Conservation (phyloP, 2,797 vertebrate species). For the Sebastes glaucus region DNA sequence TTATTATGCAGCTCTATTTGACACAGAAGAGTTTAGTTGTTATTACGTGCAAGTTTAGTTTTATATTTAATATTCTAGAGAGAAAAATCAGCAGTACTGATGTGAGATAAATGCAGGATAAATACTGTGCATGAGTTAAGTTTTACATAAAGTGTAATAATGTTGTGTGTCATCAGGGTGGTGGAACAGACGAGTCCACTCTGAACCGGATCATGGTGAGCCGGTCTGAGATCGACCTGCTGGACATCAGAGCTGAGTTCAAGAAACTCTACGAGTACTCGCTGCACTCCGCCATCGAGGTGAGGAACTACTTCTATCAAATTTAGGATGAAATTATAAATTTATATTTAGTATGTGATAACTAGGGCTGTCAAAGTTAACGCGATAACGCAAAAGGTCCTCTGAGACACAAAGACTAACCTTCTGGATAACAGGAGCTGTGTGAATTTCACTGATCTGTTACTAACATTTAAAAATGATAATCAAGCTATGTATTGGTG, state of each 20-base stretch:
- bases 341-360: neutral
- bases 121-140: neutral
- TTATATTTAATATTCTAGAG: neutral
- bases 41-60: neutral
- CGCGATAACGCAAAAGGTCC: neutral
- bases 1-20: neutral
- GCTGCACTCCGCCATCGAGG: conserved; percentile 79
- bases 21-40: neutral
- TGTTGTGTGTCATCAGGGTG: conserved; percentile 71
- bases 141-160: neutral
- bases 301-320: conserved; percentile 57
- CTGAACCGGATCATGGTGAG: conserved; percentile 85
- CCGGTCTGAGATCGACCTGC: conserved; percentile 87
- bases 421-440: neutral
- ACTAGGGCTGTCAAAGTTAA: no score
- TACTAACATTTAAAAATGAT: neutral
- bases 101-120: neutral
- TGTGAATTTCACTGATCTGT: neutral
- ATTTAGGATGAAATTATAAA: neutral
- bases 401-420: neutral
- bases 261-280: conserved; percentile 81
- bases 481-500: neutral
- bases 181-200: conserved; percentile 82
- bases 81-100: neutral
- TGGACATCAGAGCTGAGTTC: conserved; percentile 86